Conservation (phyloP, 1,140 invertebrate genomes). For the Zaprionus camerounensis region DNA sequence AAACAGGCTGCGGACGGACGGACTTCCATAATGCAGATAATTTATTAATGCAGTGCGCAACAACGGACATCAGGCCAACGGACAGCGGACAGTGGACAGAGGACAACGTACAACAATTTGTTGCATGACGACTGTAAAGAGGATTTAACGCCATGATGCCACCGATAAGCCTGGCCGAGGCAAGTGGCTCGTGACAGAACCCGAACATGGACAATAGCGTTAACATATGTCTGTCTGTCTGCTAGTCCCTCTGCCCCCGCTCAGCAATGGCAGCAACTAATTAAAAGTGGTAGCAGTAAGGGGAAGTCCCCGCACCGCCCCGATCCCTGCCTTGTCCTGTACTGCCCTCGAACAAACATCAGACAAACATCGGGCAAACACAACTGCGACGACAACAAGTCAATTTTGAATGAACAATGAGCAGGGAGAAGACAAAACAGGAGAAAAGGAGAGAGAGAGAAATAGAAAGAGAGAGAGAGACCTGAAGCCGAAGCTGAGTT, state of each 20-base stretch:
- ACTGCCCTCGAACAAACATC: conserved; percentile 23
- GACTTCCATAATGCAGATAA: conserved; percentile 70
- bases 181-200: conserved; percentile 12
- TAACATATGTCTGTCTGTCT: conserved; percentile 29
- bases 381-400: conserved; percentile 50
- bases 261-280: conserved; percentile 53
- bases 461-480: neutral
- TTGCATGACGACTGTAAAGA: conserved; percentile 67
- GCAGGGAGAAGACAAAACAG: neutral
- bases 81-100: neutral
- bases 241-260: conserved; percentile 4
- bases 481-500: neutral
- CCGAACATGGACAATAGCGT: conserved; percentile 37
- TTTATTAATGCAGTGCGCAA: conserved; percentile 68
- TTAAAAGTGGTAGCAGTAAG: conserved; percentile 46
- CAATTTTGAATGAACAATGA: conserved; percentile 42
- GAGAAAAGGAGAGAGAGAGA: neutral
- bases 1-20: conserved; percentile 9
- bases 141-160: conserved; percentile 54
- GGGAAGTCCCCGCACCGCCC: neutral
- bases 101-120: conserved; percentile 54
- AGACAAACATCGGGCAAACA: conserved; percentile 31
- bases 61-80: conserved; percentile 6
- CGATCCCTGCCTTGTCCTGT: neutral
- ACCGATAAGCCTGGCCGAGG: conserved; percentile 11